Conservation (phyloP, 37 sponge, comb jelly and placozoan species). For the Beroe forskalii region DNA sequence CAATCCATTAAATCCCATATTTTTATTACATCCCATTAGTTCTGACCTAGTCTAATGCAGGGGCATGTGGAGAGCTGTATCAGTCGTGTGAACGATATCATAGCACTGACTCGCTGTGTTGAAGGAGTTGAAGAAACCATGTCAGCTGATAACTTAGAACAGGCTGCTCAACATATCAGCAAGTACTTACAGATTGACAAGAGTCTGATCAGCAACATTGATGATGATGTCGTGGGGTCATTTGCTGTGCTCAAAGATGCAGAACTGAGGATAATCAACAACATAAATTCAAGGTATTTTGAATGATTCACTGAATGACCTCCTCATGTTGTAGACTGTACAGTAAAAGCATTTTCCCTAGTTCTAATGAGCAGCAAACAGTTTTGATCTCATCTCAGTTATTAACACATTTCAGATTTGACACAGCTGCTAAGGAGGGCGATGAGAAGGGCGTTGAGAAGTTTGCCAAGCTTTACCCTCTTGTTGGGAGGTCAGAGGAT, state of each 20-base stretch:
- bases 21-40: background rate
- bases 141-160: slow-evolving; percentile 25
- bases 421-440: slow-evolving; percentile 3
- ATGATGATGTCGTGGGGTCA: slow-evolving; percentile 54
- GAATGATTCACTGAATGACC: too few relatives aligned
- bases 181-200: slow-evolving; percentile 32
- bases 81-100: slow-evolving; percentile 37
- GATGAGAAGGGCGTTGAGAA: slow-evolving; percentile 19
- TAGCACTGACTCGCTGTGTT: slow-evolving; percentile 1
- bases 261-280: slow-evolving; percentile 39
- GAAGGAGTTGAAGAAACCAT: slow-evolving; percentile 54
- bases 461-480: slow-evolving; percentile 35
- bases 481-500: slow-evolving; percentile 55
- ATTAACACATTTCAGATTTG: slow-evolving; percentile 2
- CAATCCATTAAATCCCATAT: background rate
- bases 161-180: background rate
- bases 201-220: slow-evolving; percentile 59
- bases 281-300: background rate
- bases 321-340: too few relatives aligned
- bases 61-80: slow-evolving; percentile 48
- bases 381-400: too few relatives aligned
- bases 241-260: slow-evolving; percentile 60
- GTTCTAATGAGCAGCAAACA: too few relatives aligned
- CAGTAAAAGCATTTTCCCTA: too few relatives aligned
- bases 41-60: background rate